Base-by-base conservation (phyloP, 2,888 invertebrate genomes). In the Trichopria drosophilae region DNA sequence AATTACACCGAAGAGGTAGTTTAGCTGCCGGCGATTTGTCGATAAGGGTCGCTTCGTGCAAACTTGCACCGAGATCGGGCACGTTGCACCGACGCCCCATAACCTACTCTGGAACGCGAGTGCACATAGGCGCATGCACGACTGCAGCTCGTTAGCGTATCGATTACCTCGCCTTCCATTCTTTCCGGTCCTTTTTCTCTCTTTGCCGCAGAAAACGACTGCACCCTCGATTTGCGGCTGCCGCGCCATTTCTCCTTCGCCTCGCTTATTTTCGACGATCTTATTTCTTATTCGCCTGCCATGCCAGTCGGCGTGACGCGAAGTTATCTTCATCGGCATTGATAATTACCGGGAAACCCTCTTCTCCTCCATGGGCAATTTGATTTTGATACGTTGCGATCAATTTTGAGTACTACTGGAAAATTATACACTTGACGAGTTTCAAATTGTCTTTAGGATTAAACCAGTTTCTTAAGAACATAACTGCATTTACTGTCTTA, bases 131-230 rank as follows among this genome's bases (percentile, higher is more conserved):
- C 26, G 6, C 35, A 23, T 24, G 15, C 39, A 24, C 39, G 26
- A 18, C 12, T 24, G 6, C 37, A 37, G 52, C 61, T 61, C 54
- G 63, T 58, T 55, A 55, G 53, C 57, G 60, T 61, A 65, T 65
- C 59, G 64, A 65, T 65, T 61, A 51, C 58, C 46, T 41, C 43
- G 53, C 50, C 45, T 44, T 28, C 55, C 51, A 51, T 52, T 46
- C 42, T 48, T 46, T 41, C 23, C 23, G 36, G 10, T 20, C 15
- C n/a, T 37, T 20, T 26, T 13, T 35, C 18, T 32, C 10, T 12
- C n/a, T 39, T 23, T n/a, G 10, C 23, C 18, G 15, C 26, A 34
- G n/a, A 26, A 48, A 32, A 16, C 18, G 26, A 32, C 13, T 12
- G 20, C 24, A 29, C 39, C 23, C n/a, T 10, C 15, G 7, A 10